These are phyloP conservation scores for Philereme vetulata DNA, from an alignment of 2,888 invertebrate species.

Conservation along the genomic window DNA sequence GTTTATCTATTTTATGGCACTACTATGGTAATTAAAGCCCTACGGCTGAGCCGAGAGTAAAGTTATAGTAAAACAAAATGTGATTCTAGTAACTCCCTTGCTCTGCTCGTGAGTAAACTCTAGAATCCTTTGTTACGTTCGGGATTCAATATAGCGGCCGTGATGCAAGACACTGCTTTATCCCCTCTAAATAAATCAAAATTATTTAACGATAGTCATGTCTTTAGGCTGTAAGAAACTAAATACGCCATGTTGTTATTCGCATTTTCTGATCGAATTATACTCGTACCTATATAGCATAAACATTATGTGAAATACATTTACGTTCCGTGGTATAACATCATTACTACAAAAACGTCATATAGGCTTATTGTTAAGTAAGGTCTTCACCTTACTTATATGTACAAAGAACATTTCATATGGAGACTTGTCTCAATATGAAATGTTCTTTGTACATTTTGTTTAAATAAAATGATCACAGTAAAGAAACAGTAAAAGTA, in stretches of 20 bases:
- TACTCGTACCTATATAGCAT: slow-evolving; percentile 11
- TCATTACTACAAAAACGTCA: slow-evolving; percentile 21
- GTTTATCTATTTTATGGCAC: too few species aligned
- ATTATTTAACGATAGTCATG: not conserved
- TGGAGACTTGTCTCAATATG: slow-evolving; percentile 14
- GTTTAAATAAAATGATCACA: slow-evolving; percentile 4
- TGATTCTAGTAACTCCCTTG: too few species aligned
- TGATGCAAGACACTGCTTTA: not conserved
- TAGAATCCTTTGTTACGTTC: too few species aligned
- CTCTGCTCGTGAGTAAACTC: too few species aligned
- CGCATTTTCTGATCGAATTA: slow-evolving; percentile 16
- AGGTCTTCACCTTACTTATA: too few species aligned
- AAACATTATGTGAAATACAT: slow-evolving; percentile 21
- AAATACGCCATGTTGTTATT: slow-evolving; percentile 5
- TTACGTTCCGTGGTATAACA: slow-evolving; percentile 24
- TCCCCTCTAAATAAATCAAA: too few species aligned
- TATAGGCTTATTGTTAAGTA: too few species aligned
- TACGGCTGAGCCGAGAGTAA: too few species aligned
- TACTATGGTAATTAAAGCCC: too few species aligned
- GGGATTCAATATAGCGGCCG: too few species aligned
- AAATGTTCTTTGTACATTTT: slow-evolving; percentile 1
- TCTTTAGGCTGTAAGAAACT: not conserved
- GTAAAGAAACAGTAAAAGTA: not conserved
- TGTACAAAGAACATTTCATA: slow-evolving; percentile 1
- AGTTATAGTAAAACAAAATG: too few species aligned